These are phyloP conservation scores for Indri indri DNA, from an alignment of 2,113 vertebrate species.

Conservation along the genomic window DNA sequence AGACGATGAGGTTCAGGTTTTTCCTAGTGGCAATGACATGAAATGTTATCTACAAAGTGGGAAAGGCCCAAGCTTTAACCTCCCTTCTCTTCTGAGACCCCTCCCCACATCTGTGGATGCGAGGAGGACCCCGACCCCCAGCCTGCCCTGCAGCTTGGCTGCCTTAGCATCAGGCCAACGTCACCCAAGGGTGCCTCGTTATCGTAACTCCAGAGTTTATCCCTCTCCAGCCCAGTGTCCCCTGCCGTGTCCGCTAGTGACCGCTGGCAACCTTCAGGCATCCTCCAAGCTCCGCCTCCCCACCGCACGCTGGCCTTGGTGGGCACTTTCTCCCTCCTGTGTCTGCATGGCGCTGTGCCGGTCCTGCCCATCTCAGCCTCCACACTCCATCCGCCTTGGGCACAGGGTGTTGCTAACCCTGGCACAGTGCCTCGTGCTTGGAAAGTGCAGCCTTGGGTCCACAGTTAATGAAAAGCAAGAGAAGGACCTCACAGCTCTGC, in stretches of 20 bases:
- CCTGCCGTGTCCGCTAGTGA: rapidly evolving
- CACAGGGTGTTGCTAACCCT: rapidly evolving
- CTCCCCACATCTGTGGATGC: rapidly evolving
- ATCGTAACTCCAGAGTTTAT: rapidly evolving
- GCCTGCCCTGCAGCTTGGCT: rapidly evolving
- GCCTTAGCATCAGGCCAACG: rapidly evolving
- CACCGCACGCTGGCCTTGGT: rapidly evolving
- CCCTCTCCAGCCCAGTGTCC: rapidly evolving
- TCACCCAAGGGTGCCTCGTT: rapidly evolving
- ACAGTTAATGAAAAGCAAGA: neutral
- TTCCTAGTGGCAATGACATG: rapidly evolving
- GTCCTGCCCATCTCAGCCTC: rapidly evolving
- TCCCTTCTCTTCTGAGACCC: neutral
- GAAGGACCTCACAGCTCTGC: neutral
- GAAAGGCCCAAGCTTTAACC: neutral
- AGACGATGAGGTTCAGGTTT: rapidly evolving
- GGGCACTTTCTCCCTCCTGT: rapidly evolving
- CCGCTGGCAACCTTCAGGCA: no score
- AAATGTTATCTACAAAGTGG: neutral
- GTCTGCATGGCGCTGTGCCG: rapidly evolving
- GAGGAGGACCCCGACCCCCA: neutral
- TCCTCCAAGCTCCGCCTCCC: neutral
- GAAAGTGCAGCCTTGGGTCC: rapidly evolving
- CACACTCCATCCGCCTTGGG: neutral
- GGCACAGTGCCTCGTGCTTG: rapidly evolving